phyloP scores from a whole-genome alignment of 2,113 vertebrate genomes.

The Crotalus viridis region DNA sequence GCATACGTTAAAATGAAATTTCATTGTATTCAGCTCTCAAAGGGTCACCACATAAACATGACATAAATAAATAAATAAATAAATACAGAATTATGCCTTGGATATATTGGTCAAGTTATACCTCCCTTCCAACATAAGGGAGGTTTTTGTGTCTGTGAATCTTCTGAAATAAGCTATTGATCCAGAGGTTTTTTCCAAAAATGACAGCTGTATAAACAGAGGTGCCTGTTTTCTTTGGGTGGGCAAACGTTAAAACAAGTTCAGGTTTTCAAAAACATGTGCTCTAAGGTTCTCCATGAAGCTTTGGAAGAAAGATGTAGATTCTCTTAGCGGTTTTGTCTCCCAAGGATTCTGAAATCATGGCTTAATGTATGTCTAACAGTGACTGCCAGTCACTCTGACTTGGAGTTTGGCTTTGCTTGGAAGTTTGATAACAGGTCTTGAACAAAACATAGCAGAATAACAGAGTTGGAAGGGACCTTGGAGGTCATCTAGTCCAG shows the following conservation, averaged over 20 bases:
- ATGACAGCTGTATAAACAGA: slow-evolving; percentile 7
- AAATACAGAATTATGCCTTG: slow-evolving; percentile 7
- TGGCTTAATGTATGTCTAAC: background rate
- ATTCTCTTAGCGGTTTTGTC: slow-evolving; percentile 4
- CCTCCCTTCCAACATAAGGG: background rate
- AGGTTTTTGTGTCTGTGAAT: background rate
- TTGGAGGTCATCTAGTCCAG: no score
- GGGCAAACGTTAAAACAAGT: background rate
- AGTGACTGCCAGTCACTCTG: background rate
- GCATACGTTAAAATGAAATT: no score
- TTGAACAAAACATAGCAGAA: background rate
- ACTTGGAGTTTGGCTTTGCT: background rate
- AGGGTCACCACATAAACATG: no score
- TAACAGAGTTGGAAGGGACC: slow-evolving; percentile 3
- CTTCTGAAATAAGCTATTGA: background rate
- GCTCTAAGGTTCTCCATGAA: background rate
- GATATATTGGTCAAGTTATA: slow-evolving; percentile 20
- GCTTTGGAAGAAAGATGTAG: background rate
- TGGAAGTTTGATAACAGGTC: background rate
- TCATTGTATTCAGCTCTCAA: no score
- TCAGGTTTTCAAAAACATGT: background rate
- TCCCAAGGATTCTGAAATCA: background rate
- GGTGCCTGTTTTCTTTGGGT: slow-evolving; percentile 1
- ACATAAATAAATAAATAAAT: no score
- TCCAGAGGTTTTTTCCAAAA: background rate